A percentile compares a stretch with the other conserved stretches of the same genome.
Evolutionary conservation across 92 coral and sea anemone genomes (phyloP).

Genomic region (Epizoanthus fatuus): DNA sequence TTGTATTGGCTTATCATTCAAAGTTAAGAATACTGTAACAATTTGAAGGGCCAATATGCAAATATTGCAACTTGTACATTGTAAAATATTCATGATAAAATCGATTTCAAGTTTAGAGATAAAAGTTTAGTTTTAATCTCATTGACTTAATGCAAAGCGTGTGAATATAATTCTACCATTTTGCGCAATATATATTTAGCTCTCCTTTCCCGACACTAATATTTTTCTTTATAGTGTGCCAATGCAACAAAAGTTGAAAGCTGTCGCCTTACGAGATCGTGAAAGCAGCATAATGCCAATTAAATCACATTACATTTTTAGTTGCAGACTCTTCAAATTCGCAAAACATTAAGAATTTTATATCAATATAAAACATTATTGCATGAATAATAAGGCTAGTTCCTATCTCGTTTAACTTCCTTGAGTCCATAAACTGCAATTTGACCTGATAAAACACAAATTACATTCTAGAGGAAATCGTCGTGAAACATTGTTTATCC

Average conservation of each 20-base stretch:
- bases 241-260: too few species aligned
- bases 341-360: slow-evolving; percentile 6
- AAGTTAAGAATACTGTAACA: slow-evolving; percentile 6
- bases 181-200: neutral
- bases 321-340: slow-evolving; percentile 10
- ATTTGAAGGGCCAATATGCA: slow-evolving; percentile 56
- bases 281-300: neutral
- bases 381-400: neutral
- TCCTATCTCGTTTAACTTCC: neutral
- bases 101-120: slow-evolving; percentile 10
- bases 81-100: slow-evolving; percentile 69
- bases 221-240: too few species aligned
- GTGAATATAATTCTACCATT: neutral
- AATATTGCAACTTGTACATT: slow-evolving; percentile 51
- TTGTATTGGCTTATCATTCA: neutral
- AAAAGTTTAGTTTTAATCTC: neutral
- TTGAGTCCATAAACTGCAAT: slow-evolving; percentile 3
- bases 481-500: neutral
- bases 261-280: too few species aligned
- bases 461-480: neutral
- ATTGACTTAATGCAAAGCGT: slow-evolving; percentile 3
- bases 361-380: slow-evolving; percentile 16
- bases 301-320: neutral
- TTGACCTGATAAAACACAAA: neutral
- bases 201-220: too few species aligned